Evolutionary conservation across 2,113 vertebrate species (phyloP).

Genomic region (Zosterops hypoxanthus): DNA sequence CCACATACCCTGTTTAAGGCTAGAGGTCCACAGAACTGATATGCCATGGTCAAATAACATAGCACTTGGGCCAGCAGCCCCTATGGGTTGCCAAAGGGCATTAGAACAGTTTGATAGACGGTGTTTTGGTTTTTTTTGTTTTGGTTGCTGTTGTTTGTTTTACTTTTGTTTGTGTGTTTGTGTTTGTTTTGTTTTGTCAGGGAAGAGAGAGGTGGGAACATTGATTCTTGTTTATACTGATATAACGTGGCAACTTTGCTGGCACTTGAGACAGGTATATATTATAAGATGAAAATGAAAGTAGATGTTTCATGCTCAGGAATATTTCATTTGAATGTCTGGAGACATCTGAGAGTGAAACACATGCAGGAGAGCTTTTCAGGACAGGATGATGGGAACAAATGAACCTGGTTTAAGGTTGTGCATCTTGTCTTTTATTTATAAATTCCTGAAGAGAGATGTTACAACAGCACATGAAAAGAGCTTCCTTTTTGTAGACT

Average conservation of each 20-base stretch:
- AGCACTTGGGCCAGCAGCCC: not conserved
- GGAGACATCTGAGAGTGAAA: not conserved
- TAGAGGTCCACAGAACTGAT: not conserved
- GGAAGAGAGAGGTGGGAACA: not conserved
- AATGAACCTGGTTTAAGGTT: not conserved
- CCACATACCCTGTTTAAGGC: not conserved
- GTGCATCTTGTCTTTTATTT: not conserved
- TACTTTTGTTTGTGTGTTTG: not conserved
- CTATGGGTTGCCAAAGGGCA: not conserved
- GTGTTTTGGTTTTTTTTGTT: no score
- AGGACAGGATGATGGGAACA: not conserved
- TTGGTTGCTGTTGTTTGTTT: not conserved
- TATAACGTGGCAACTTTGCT: not conserved
- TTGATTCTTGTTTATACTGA: not conserved
- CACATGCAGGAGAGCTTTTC: not conserved
- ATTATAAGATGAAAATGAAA: not conserved
- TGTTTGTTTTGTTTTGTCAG: not conserved
- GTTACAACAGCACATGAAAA: not conserved
- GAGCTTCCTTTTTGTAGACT: not conserved
- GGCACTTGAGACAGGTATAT: not conserved
- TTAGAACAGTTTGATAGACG: not conserved
- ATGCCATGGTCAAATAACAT: no score
- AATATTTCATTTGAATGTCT: not conserved
- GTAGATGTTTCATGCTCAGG: not conserved
- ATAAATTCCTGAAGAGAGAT: not conserved